Evolutionary conservation across 2,113 vertebrate species (phyloP), one percentile per base, ranked within the genome.

Genomic region (Numida meleagris): DNA sequence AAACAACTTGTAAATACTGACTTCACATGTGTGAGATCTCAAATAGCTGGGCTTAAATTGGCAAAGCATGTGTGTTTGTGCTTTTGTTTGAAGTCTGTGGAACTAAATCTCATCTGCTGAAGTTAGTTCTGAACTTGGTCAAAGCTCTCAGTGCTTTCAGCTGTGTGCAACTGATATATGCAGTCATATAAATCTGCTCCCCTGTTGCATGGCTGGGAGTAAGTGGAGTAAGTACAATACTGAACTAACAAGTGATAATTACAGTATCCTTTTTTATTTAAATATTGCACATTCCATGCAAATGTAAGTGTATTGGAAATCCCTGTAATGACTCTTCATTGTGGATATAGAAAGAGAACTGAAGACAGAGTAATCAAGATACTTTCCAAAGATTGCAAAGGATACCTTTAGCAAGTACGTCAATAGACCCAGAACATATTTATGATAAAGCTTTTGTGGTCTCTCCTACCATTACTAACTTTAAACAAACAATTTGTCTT

Each of bases 401-500:
- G 38, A 33, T 78, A 48, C 27, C 11, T 19, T 55, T 25, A 27
- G 18, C 50, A 71, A 81, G 27, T 12, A 55, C 77, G 65, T 45
- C 27, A 84, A n/a, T 38, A 77, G 25, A 66, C 70, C 17, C 17
- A 18, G 43, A 50, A 31, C 34, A 10, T n/a, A 23, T 16, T 27
- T 10, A 9, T 38, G 33, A 29, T 55, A 53, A 86, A 88, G 16
- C 17, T 91, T 90, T 87, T 16, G 8, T 50, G 24, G 21, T 84
- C 36, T 50, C 19, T 77, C 24, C 33, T 50, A 27, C 53, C 19
- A 15, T 79, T 70, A 45, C 43, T 84, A 23, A 46, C 40, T 86
- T 71, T 67, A 86, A 80, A 68, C 9, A 65, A 93, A 36, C 5
- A 71, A 34, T 67, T 79, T 71, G 18, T 58, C 27, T 59, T 93